Evolutionary conservation across 1,140 invertebrate genomes (phyloP), one percentile per base, ranked within the genome.

Genomic region (Hyles vespertilio): DNA sequence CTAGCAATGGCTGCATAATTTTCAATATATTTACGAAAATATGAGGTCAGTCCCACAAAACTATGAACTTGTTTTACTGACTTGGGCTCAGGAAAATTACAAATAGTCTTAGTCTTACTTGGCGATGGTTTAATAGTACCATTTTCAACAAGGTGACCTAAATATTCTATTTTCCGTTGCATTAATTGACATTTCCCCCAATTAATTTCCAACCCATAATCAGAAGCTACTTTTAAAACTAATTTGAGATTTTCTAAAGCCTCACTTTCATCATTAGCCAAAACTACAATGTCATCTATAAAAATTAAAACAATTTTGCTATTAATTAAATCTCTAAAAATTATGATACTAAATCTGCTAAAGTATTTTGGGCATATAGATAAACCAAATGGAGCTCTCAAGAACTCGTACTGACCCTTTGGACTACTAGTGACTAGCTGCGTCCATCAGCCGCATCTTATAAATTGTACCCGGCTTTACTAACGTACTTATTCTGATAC

Each of bases 141-240:
- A 32, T 59, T 49, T 49, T 56, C 47, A 48, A 66, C 53, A 7
- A 36, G 3, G 36, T 36, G 32, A 53, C 46, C 12, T 47, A 9
- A 32, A 51, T 11, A 32, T 51, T 36, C 36, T 36, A 36, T 36
- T 7, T 36, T 36, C 3, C 46, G 7, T 65, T 57, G 6, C 80
- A 84, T 36, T 60, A 86, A 78, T 33, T 71, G 57, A 51, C 76
- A 81, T 63, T 86, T 88, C 50, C 80, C 77, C 69, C 66, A 64
- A 22, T 79, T 80, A 10, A 85, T 67, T 52, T 72, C 61, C 40
- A 87, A 64, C 8, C 72, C 79, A 65, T 78, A 77, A 5, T 80
- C 57, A 3, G 53, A 60, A 11, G 79, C 68, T 6, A 61, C 53
- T 9, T 59, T 32, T 10, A 84, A 56, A 34, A 80, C 73, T 49